Base-by-base conservation (phyloP, 2,797 vertebrate genomes). In the Hafferia zeledoni region DNA sequence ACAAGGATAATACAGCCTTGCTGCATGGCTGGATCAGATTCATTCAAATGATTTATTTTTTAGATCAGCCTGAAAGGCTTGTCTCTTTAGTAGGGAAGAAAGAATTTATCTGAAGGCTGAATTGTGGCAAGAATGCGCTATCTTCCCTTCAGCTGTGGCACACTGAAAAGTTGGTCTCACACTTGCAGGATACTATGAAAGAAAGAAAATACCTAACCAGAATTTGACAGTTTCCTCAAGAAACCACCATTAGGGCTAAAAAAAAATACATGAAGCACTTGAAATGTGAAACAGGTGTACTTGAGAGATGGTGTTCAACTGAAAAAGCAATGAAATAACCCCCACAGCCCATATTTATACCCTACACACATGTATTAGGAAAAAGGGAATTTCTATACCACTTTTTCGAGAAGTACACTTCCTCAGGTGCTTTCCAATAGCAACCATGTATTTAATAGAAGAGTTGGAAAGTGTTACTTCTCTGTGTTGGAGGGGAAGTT, bases 21-120 rank as follows among this genome's bases (percentile, higher is more conserved):
- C 71, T 95, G 68, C 56, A 60, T 93, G 68, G 33, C 18, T 90
- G 76, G 71, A 77, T 93, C 37, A 59, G n/a, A 74, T 74, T 91
- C 37, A 91, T 91, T 24, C 5, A 2, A 75, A 94, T 50, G 37
- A 90, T 88, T 81, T 91, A 77, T 67, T 91, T 79, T 77, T 93
- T 53, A 86, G 56, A 86, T 75, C 49, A 75, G 27, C 23, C 37
- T 90, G 56, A 86, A 91, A 86, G 24, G 14, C 33, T 90, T 87
- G 69, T 83, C 64, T 70, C 4, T 94, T 86, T 70, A 57, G 70
- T 31, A 53, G 17, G 24, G 47, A 78, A 55, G 10, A 12, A 91
- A 67, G 75, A 78, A 15, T 19, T 78, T 33, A 50, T 86, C 43
- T 78, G 39, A 78, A 61, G 22, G 19, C 12, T 81, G 23, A 69